Percentiles rank a stretch among this genome's conserved stretches.
phyloP scores from a whole-genome alignment of 2,113 vertebrate species.

The Litocranius walleri region DNA sequence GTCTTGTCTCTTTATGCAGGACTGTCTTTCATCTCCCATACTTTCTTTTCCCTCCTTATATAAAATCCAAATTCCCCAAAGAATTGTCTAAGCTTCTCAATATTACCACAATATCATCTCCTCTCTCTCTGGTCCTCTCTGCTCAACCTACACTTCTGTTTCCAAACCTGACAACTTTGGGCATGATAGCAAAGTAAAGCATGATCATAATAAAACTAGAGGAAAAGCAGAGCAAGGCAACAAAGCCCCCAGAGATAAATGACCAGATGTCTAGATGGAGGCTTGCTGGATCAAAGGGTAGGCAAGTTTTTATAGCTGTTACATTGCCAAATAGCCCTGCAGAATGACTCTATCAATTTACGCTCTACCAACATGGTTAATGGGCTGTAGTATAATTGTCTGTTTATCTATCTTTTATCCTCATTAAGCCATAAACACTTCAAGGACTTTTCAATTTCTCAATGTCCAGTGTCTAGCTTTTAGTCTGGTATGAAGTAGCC shows the following conservation, averaged over 20 bases:
- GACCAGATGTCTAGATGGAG: slow-evolving; percentile 2
- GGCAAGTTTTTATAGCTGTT: slow-evolving; percentile 33
- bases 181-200: background rate
- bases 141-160: background rate
- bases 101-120: background rate
- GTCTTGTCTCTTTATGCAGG: background rate
- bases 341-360: slow-evolving; percentile 63
- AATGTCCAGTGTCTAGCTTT: background rate
- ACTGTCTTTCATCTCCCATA: background rate
- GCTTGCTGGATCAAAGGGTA: slow-evolving; percentile 46
- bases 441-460: slow-evolving; percentile 59
- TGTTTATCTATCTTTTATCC: slow-evolving; percentile 68
- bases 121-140: background rate
- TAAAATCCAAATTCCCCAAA: background rate
- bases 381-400: slow-evolving; percentile 65
- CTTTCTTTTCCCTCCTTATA: background rate
- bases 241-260: slow-evolving; percentile 19
- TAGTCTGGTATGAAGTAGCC: background rate
- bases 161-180: background rate
- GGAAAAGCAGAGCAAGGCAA: background rate
- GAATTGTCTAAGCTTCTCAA: background rate
- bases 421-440: slow-evolving; percentile 58
- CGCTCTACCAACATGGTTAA: slow-evolving; percentile 60
- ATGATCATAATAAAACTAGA: background rate
- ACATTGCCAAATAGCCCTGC: slow-evolving; percentile 35